Base-by-base conservation (phyloP, 2,797 vertebrate genomes). In the Epinephelus malabaricus region DNA sequence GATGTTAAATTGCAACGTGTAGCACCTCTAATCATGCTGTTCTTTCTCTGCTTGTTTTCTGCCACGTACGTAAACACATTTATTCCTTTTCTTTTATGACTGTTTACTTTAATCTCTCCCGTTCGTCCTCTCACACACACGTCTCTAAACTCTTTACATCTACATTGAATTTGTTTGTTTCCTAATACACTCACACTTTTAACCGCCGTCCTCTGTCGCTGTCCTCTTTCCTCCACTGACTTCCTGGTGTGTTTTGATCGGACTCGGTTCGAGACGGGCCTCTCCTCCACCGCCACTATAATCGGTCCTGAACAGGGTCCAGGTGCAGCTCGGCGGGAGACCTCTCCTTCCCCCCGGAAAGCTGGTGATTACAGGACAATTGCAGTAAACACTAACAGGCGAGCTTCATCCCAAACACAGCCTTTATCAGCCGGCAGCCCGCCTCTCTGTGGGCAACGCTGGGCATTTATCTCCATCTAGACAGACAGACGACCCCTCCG, bases 331-430 rank as follows among this genome's bases (percentile, higher is more conserved):
- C 78, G 3, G 79, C 51, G 1, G 81, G 90, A 69, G 66, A 72
- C 21, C 23, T 49, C 71, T 72, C 66, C 80, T 54, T 79, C 50
- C 76, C 58, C 60, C 76, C 10, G 71, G 71, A 92, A 91, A 89
- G 62, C 80, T 25, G 5, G 65, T 86, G 88, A 93, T 93, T 92
- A 85, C 90, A 50, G 82, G 73, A 89, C 89, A 92, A 92, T 94
- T 92, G 90, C 69, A 84, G 89, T 92, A 93, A 94, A 93, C 89
- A 88, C 83, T 90, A 88, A 74, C 93, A 90, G 92, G 76, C 78
- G 58, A 79, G 80, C 81, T 79, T 66, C 72, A 79, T 86, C 83
- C 83, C 59, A 85, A 89, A 91, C 89, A 76, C 76, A 67, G 75
- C 73, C 66, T 81, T 74, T 86, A 90, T 88, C 87, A 86, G 78